Percentiles rank a stretch among this genome's conserved stretches.
phyloP scores from a whole-genome alignment of 2,888 invertebrate genomes.

The Eristalinus sepulchralis region DNA sequence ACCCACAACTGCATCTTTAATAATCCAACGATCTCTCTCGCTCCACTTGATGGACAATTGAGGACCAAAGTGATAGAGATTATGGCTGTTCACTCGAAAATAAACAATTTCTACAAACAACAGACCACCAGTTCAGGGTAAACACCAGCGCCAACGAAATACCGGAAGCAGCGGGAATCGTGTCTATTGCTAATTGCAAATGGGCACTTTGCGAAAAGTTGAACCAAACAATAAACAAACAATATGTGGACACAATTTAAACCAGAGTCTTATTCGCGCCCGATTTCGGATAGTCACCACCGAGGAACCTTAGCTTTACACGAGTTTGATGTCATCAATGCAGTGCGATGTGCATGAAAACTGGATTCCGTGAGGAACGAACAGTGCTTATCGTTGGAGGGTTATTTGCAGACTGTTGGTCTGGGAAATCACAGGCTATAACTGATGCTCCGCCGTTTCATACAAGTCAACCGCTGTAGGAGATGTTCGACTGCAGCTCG shows the following conservation, averaged over 20 bases:
- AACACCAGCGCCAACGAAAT: conserved; percentile 6
- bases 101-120: conserved; percentile 52
- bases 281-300: not conserved
- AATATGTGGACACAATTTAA: conserved; percentile 25
- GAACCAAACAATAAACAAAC: conserved; percentile 50
- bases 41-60: conserved; percentile 14
- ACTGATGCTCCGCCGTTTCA: conserved; percentile 33
- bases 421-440: conserved; percentile 38
- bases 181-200: conserved; percentile 56
- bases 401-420: conserved; percentile 67
- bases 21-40: conserved; percentile 21
- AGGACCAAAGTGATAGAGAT: conserved; percentile 37
- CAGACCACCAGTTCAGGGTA: conserved; percentile 14
- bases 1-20: conserved; percentile 59
- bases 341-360: not conserved
- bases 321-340: no score
- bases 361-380: conserved; percentile 7
- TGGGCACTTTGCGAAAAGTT: conserved; percentile 38
- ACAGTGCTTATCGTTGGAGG: conserved; percentile 55
- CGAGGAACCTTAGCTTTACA: not conserved
- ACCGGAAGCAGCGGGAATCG: conserved; percentile 26
- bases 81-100: not conserved
- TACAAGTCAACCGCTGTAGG: conserved; percentile 25
- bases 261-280: conserved; percentile 9
- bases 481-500: conserved; percentile 57